Evolutionary conservation across 1,140 invertebrate genomes (phyloP).

Genomic region (Semibalanus balanoides): DNA sequence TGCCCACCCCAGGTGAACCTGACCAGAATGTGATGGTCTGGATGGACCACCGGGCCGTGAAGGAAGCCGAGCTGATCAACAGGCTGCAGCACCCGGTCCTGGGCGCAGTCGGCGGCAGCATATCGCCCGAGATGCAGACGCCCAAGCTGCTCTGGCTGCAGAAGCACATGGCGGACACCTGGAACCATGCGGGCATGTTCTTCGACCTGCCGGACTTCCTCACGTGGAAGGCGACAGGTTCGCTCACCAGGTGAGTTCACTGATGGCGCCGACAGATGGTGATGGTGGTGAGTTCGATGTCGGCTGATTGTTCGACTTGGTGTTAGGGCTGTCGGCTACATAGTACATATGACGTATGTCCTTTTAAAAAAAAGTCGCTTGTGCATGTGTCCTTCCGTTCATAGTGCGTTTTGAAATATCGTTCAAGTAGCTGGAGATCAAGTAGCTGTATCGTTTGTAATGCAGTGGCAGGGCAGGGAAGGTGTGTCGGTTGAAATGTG

Average conservation of each 20-base stretch:
- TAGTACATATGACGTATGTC: too few species aligned
- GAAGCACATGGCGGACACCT: constrained; percentile 49
- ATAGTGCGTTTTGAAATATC: too few species aligned
- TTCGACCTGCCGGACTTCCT: constrained; percentile 91
- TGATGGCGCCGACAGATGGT: too few species aligned
- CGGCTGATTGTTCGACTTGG: too few species aligned
- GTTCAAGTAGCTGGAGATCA: too few species aligned
- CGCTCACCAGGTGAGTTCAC: constrained; percentile 6
- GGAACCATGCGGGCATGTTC: constrained; percentile 51
- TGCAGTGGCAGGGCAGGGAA: too few species aligned
- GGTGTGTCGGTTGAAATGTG: too few species aligned
- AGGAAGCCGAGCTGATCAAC: constrained; percentile 73
- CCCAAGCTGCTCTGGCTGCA: constrained; percentile 94
- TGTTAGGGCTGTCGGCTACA: too few species aligned
- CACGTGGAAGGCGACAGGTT: constrained; percentile 75
- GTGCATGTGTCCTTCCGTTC: too few species aligned
- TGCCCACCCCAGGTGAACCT: constrained; percentile 35
- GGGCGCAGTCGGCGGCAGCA: constrained; percentile 72
- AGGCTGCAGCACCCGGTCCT: constrained; percentile 55
- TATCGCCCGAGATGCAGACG: constrained; percentile 89
- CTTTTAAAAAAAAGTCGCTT: too few species aligned
- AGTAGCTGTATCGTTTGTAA: too few species aligned
- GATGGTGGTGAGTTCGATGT: too few species aligned
- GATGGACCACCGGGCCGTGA: constrained; percentile 85
- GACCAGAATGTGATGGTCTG: constrained; percentile 84